Evolutionary conservation across 2,113 vertebrate genomes (phyloP).

Genomic region (Myotis yumanensis): DNA sequence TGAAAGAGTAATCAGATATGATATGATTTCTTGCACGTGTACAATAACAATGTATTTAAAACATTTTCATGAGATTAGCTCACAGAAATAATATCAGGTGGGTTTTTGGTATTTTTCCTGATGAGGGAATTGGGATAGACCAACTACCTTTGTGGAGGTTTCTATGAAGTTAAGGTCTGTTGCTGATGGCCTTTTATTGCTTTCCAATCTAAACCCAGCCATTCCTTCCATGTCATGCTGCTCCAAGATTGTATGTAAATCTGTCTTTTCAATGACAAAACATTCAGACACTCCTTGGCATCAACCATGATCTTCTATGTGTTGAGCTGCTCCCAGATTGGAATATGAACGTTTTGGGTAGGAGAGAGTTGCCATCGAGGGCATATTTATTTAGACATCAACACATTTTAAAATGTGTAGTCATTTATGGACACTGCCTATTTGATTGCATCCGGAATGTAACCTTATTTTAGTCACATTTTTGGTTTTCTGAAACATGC

Average conservation of each 20-base stretch:
- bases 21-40: not conserved
- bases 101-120: not conserved
- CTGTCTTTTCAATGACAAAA: not conserved
- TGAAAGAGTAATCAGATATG: not conserved
- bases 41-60: not conserved
- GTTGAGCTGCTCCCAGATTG: not conserved
- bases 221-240: not conserved
- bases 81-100: not conserved
- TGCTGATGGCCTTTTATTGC: rapidly evolving
- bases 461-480: slow-evolving; percentile 3
- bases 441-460: not conserved
- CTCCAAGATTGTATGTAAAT: not conserved
- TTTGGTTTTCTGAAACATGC: not conserved
- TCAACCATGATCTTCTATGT: not conserved
- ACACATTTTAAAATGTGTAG: not conserved
- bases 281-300: not conserved
- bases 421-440: not conserved
- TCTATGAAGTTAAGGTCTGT: not conserved
- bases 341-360: not conserved
- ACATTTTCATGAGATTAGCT: not conserved
- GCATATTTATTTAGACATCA: slow-evolving; percentile 31
- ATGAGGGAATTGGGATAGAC: not conserved
- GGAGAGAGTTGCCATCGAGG: not conserved
- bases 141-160: not conserved
- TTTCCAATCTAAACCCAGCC: not conserved